These are phyloP conservation scores for Lutraria lutraria DNA, from an alignment of 2,888 invertebrate genomes.

Conservation along the genomic window DNA sequence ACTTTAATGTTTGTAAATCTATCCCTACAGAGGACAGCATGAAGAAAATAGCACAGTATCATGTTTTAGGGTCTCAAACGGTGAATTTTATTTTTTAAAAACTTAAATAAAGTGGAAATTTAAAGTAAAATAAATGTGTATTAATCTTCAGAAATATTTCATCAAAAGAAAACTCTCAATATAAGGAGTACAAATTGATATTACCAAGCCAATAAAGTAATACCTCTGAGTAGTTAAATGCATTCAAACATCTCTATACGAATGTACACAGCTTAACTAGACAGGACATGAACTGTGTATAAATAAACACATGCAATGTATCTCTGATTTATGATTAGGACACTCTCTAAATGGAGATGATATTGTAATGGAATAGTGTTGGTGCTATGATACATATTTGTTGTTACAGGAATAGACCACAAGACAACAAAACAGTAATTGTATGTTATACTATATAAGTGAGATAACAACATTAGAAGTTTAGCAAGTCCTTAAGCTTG, in stretches of 20 bases:
- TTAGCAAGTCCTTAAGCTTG: constrained; percentile 11
- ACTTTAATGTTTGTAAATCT: no score
- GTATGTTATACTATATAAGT: not conserved
- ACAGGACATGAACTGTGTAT: not conserved
- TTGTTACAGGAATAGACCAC: not conserved
- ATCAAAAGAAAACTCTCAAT: no score
- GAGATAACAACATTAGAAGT: constrained; percentile 17
- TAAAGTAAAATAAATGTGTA: no score
- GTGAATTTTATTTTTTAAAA: no score
- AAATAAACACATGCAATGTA: not conserved
- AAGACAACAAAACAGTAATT: constrained; percentile 4
- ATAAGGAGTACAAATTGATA: no score
- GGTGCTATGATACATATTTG: not conserved
- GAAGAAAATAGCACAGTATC: no score
- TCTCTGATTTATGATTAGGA: not conserved
- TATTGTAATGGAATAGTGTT: not conserved
- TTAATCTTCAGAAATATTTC: no score
- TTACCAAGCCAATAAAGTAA: no score
- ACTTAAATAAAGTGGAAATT: no score
- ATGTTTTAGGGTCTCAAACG: no score
- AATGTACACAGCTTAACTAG: not conserved
- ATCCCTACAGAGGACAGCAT: no score
- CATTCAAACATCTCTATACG: not conserved
- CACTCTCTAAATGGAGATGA: not conserved
- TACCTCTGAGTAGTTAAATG: not conserved